phyloP scores from a whole-genome alignment of 2,888 invertebrate genomes.

The Euclidia mi region DNA sequence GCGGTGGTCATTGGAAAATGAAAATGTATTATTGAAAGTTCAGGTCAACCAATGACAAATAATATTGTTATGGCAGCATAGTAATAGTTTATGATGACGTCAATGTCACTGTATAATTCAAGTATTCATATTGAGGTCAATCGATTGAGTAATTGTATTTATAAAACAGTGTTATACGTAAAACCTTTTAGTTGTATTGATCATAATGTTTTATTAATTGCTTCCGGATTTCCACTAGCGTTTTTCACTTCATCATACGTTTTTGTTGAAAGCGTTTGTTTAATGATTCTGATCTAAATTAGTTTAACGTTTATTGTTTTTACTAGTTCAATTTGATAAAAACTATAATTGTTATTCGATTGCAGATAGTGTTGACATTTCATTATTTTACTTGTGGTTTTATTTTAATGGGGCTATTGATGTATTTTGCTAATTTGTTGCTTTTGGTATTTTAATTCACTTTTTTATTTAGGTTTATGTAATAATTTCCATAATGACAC shows the following conservation, averaged over 20 bases:
- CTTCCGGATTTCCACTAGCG: constrained; percentile 18
- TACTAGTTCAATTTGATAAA: too few relatives aligned
- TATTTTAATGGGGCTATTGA: too few relatives aligned
- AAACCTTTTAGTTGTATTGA: constrained; percentile 25
- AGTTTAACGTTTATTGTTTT: too few relatives aligned
- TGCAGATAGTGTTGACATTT: too few relatives aligned
- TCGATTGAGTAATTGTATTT: constrained; percentile 12
- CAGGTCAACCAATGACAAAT: not conserved
- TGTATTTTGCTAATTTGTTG: too few relatives aligned
- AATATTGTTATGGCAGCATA: not conserved
- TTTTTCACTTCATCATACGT: constrained; percentile 16
- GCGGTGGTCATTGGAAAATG: too few relatives aligned
- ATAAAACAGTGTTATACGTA: constrained; percentile 9
- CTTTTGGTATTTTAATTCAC: too few relatives aligned
- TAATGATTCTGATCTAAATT: not conserved
- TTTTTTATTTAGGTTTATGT: too few relatives aligned
- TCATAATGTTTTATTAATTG: constrained; percentile 45
- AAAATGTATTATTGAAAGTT: too few relatives aligned
- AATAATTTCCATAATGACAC: too few relatives aligned
- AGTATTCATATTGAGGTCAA: constrained; percentile 15
- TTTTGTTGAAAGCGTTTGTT: not conserved
- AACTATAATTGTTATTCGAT: too few relatives aligned
- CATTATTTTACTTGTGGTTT: too few relatives aligned
- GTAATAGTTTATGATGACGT: not conserved
- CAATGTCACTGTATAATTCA: constrained; percentile 1